phyloP scores from a whole-genome alignment of 2,113 vertebrate species.

The Mastomys coucha region DNA sequence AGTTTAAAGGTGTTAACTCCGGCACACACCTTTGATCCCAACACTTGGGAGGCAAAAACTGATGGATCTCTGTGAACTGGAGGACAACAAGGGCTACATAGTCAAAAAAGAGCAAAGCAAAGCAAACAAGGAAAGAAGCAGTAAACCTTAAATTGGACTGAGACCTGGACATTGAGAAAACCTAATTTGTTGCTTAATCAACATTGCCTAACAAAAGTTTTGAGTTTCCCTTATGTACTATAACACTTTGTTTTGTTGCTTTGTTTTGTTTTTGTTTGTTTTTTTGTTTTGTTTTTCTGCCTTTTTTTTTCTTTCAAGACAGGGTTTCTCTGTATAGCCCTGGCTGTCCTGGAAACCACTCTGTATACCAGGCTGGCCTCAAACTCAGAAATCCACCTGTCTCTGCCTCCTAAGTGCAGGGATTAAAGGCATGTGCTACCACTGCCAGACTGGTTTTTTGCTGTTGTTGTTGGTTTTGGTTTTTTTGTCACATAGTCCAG shows the following conservation, averaged over 20 bases:
- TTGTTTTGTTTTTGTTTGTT: neutral
- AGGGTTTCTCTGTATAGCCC: too few species aligned
- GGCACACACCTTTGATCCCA: neutral
- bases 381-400: too few species aligned
- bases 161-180: neutral
- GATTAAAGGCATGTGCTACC: too few species aligned
- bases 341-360: too few species aligned
- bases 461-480: too few species aligned
- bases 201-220: neutral
- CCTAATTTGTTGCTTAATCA: slow-evolving; percentile 17
- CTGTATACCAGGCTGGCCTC: too few species aligned
- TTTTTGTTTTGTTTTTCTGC: neutral
- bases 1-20: neutral
- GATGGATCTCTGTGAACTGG: neutral
- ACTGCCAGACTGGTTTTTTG: too few species aligned
- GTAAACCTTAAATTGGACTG: neutral
- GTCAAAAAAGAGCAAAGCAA: neutral
- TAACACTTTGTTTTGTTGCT: neutral
- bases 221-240: neutral
- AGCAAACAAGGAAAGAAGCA: neutral
- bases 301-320: neutral
- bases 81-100: neutral
- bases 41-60: neutral
- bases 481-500: too few species aligned
- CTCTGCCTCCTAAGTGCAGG: too few species aligned